Evolutionary conservation across 2,797 vertebrate species (phyloP).

Genomic region (Gymnoscopelus microlampas): DNA sequence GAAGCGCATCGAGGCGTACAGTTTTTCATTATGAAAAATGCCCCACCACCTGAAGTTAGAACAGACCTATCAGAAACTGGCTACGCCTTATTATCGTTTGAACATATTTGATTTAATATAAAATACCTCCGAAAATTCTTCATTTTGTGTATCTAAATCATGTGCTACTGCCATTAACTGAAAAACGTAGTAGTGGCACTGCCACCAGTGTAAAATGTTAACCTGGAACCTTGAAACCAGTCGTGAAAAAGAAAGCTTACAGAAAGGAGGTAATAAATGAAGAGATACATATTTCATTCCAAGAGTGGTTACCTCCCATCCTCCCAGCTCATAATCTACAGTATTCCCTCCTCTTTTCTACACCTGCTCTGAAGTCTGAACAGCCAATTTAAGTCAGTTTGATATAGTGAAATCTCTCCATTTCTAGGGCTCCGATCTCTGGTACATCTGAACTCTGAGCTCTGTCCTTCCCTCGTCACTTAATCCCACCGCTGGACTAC

Average conservation of each 20-base stretch:
- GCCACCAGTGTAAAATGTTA: too few species aligned
- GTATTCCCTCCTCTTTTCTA: slow-evolving; percentile 5
- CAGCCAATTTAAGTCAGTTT: slow-evolving; percentile 42
- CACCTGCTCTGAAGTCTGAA: slow-evolving; percentile 22
- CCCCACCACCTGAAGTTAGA: too few species aligned
- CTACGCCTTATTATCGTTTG: too few species aligned
- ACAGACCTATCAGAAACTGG: too few species aligned
- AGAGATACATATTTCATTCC: slow-evolving; percentile 49
- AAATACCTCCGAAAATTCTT: too few species aligned
- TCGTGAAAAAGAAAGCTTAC: slow-evolving; percentile 20
- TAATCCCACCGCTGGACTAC: slow-evolving; percentile 56
- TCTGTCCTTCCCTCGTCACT: slow-evolving; percentile 53
- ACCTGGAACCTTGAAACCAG: neutral
- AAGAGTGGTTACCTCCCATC: slow-evolving; percentile 40
- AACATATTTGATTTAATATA: too few species aligned
- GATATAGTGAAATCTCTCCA: slow-evolving; percentile 55
- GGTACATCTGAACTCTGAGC: slow-evolving; percentile 49
- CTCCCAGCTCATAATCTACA: slow-evolving; percentile 22
- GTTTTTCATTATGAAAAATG: too few species aligned
- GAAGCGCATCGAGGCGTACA: too few species aligned
- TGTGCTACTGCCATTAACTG: too few species aligned
- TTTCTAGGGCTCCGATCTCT: slow-evolving; percentile 60
- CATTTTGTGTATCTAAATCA: too few species aligned
- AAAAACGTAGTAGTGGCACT: too few species aligned
- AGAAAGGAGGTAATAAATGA: slow-evolving; percentile 30